A percentile compares a stretch with the other conserved stretches of the same genome.
These are phyloP conservation scores for Melanaphis sacchari DNA, from an alignment of 1,140 invertebrate species.

Conservation along the genomic window DNA sequence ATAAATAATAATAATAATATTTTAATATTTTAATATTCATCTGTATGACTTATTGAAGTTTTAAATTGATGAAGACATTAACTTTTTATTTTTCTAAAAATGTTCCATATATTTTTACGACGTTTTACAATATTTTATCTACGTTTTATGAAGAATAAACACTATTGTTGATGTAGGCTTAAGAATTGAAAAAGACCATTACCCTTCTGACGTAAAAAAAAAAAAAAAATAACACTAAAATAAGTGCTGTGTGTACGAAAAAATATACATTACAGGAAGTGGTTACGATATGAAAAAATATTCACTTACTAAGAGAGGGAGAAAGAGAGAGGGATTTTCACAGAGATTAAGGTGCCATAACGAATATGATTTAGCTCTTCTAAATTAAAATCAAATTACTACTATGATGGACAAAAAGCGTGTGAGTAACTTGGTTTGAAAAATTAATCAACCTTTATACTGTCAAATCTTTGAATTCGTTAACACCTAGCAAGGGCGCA, in stretches of 20 bases:
- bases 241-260: background rate
- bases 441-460: conserved; percentile 15
- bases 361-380: background rate
- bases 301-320: background rate
- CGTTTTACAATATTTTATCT: background rate
- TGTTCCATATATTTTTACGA: background rate
- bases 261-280: background rate
- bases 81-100: background rate
- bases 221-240: background rate
- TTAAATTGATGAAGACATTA: background rate
- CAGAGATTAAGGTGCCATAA: background rate
- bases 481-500: background rate
- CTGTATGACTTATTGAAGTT: background rate
- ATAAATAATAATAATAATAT: too few relatives aligned
- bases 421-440: background rate
- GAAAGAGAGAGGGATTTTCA: background rate
- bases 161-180: background rate
- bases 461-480: background rate
- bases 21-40: background rate
- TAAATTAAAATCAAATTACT: background rate
- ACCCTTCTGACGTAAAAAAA: background rate
- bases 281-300: background rate
- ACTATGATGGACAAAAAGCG: background rate
- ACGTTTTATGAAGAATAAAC: background rate
- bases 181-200: background rate